Evolutionary conservation across 2,113 vertebrate species (phyloP).

Genomic region (Tragelaphus strepsiceros): DNA sequence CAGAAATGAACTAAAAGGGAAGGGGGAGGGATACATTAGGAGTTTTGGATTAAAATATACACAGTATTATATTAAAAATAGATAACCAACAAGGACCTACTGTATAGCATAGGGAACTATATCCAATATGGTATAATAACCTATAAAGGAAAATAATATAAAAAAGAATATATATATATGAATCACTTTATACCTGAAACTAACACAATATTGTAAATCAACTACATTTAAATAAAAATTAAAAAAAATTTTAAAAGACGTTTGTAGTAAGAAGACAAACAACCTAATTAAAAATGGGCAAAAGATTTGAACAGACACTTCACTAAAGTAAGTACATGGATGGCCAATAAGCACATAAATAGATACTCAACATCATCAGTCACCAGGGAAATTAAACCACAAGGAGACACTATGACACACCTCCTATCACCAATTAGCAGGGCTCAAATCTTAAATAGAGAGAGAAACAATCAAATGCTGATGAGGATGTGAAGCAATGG

Average conservation of each 20-base stretch:
- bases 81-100: neutral
- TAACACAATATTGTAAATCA: neutral
- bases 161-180: neutral
- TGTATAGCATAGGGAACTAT: neutral
- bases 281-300: neutral
- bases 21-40: neutral
- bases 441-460: neutral
- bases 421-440: neutral
- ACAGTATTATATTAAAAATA: neutral
- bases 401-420: neutral
- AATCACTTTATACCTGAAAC: neutral
- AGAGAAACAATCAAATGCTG: neutral
- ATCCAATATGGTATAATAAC: neutral
- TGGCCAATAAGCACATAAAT: neutral
- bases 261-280: neutral
- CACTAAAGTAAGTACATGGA: neutral
- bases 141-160: neutral
- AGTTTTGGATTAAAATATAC: neutral
- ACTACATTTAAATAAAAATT: neutral
- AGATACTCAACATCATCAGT: neutral
- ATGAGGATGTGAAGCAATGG: neutral
- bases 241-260: accelerated
- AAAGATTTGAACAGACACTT: neutral
- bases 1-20: neutral
- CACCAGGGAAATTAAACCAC: neutral